These are phyloP conservation scores for Laothoe populi DNA, from an alignment of 2,888 invertebrate species.

Conservation along the genomic window DNA sequence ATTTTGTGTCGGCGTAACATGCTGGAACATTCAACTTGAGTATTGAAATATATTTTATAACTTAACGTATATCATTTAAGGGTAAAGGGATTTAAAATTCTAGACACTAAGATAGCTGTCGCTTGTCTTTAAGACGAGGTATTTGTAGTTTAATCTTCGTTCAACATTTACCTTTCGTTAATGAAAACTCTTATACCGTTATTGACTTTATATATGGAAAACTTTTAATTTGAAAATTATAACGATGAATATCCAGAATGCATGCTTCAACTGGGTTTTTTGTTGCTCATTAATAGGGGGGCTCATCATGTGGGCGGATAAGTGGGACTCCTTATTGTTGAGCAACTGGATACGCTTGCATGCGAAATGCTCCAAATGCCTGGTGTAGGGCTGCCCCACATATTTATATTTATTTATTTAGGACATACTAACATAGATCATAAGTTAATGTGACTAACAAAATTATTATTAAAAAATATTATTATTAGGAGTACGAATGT, in stretches of 20 bases:
- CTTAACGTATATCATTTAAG: background rate
- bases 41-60: background rate
- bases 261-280: conserved; percentile 4
- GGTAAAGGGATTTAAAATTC: too few species aligned
- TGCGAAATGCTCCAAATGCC: too few species aligned
- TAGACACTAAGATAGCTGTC: background rate
- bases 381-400: too few species aligned
- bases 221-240: conserved; percentile 13
- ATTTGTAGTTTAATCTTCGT: background rate
- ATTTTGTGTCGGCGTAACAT: too few species aligned
- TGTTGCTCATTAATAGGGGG: conserved; percentile 12
- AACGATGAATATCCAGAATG: conserved; percentile 10
- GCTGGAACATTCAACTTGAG: background rate
- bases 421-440: too few species aligned
- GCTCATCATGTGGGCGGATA: too few species aligned
- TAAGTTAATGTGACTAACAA: too few species aligned
- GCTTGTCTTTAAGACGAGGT: background rate
- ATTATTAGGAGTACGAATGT: too few species aligned
- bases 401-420: too few species aligned
- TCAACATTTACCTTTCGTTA: background rate
- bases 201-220: conserved; percentile 1
- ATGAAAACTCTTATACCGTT: conserved; percentile 3
- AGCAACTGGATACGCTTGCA: too few species aligned
- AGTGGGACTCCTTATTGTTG: too few species aligned
- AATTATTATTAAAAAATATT: too few species aligned